Evolutionary conservation across 2,113 vertebrate species (phyloP).

Genomic region (Mola mola): DNA sequence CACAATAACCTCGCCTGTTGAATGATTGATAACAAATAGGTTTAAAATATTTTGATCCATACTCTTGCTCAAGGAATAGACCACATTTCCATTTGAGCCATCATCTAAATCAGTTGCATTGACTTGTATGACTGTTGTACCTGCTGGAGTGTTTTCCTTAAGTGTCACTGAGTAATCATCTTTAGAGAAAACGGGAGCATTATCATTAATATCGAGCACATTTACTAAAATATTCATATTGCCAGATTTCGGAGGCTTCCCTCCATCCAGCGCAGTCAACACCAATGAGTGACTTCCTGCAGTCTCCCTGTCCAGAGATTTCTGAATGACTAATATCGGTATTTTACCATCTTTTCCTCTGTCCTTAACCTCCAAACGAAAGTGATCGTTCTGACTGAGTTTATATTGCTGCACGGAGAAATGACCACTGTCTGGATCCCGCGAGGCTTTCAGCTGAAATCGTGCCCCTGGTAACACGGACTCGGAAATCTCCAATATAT

Average conservation of each 20-base stretch:
- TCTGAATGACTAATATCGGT: conserved; percentile 67
- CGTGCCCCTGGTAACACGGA: conserved; percentile 64
- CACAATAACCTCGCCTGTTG: conserved; percentile 67
- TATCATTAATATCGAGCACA: conserved; percentile 78
- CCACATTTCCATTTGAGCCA: conserved; percentile 66
- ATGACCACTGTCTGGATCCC: conserved; percentile 77
- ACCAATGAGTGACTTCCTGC: conserved; percentile 42
- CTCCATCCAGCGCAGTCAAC: conserved; percentile 75
- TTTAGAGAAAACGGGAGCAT: conserved; percentile 66
- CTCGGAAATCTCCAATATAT: conserved; percentile 73
- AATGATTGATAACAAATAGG: conserved; percentile 51
- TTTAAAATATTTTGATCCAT: conserved; percentile 35
- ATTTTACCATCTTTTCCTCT: conserved; percentile 66
- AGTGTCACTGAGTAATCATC: conserved; percentile 47
- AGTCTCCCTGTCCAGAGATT: conserved; percentile 71
- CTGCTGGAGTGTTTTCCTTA: conserved; percentile 44
- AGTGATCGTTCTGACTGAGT: conserved; percentile 69
- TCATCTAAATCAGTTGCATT: conserved; percentile 78
- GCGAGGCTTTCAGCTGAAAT: conserved; percentile 75
- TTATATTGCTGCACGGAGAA: conserved; percentile 81
- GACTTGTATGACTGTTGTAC: conserved; percentile 64
- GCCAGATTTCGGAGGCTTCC: conserved; percentile 68
- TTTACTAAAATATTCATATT: conserved; percentile 59
- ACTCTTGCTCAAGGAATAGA: conserved; percentile 69
- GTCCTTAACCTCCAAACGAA: conserved; percentile 71